A percentile compares a stretch with the other conserved stretches of the same genome.
Evolutionary conservation across 2,797 vertebrate genomes (phyloP).

Genomic region (Australoheros facetus): DNA sequence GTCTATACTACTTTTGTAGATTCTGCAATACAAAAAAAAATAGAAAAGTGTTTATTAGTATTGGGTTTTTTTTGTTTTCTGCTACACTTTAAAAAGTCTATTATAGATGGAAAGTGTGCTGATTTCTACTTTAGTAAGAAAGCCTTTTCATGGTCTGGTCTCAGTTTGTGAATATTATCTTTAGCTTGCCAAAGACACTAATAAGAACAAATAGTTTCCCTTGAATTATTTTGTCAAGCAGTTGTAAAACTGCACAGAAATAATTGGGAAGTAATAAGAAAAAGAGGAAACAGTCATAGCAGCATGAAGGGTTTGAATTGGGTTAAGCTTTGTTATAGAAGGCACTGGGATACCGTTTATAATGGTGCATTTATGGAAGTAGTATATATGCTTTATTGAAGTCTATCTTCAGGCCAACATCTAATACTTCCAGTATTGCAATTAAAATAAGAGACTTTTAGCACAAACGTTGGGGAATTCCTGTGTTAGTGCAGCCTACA

Average conservation of each 20-base stretch:
- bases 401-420: background rate
- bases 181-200: background rate
- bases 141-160: background rate
- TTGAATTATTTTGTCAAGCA: constrained; percentile 15
- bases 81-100: background rate
- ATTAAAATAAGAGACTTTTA: no score
- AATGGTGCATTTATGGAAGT: background rate
- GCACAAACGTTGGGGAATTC: background rate
- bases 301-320: background rate
- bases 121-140: background rate
- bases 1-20: constrained; percentile 14
- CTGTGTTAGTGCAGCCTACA: background rate
- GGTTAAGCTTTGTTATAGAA: background rate
- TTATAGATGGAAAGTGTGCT: background rate
- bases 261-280: constrained; percentile 6
- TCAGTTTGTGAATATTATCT: constrained; percentile 8
- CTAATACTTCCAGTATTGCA: no score
- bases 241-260: background rate
- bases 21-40: background rate
- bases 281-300: background rate
- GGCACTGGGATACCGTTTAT: background rate
- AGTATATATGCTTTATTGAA: background rate
- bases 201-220: constrained; percentile 1
- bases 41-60: background rate
- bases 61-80: background rate